A percentile compares a stretch with the other conserved stretches of the same genome.
Conservation (phyloP, 1,140 invertebrate genomes). For the Oscheius sp. region DNA sequence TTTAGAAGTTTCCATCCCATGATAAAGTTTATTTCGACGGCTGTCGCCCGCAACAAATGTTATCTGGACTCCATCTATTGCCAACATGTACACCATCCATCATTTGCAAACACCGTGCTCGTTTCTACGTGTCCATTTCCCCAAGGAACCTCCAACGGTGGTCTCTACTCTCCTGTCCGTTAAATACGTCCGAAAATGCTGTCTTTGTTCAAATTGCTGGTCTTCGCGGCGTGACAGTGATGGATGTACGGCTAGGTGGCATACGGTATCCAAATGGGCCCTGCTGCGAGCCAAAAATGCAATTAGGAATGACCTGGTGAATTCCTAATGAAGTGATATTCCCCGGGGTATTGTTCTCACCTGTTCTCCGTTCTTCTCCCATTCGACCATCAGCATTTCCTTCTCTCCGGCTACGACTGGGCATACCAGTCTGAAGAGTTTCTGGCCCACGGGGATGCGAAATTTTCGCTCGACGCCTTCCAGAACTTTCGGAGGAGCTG, state of each 20-base stretch:
- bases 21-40: background rate
- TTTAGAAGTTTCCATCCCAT: background rate
- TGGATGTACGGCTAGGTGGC: background rate
- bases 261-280: background rate
- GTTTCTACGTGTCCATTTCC: slow-evolving; percentile 3
- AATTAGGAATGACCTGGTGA: background rate
- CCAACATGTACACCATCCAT: background rate
- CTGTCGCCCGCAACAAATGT: background rate
- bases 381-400: slow-evolving; percentile 28
- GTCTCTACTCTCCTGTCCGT: too few species aligned
- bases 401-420: slow-evolving; percentile 20
- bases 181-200: too few species aligned
- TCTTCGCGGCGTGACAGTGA: slow-evolving; percentile 1
- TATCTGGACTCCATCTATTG: slow-evolving; percentile 4
- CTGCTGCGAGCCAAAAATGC: background rate
- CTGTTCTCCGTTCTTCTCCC: slow-evolving; percentile 36
- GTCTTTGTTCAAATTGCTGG: too few species aligned
- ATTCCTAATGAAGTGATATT: background rate
- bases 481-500: slow-evolving; percentile 27
- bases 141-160: too few species aligned
- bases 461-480: slow-evolving; percentile 29
- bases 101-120: background rate
- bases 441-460: slow-evolving; percentile 22
- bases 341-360: background rate
- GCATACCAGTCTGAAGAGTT: slow-evolving; percentile 29